Conservation (phyloP, 2,888 invertebrate genomes). For the Nomada hirtipes region DNA sequence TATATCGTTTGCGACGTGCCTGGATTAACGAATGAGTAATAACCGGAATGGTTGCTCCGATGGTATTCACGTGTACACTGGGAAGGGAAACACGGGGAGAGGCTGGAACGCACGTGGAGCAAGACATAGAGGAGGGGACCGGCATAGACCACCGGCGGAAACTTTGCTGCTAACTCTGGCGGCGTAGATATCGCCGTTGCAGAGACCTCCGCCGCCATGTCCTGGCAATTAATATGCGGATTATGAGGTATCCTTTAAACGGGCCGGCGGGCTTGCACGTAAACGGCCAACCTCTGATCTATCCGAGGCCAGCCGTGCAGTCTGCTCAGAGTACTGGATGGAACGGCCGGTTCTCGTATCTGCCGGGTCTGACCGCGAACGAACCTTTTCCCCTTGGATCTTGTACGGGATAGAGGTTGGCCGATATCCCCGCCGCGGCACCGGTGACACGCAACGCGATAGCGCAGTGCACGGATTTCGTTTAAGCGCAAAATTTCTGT, state of each 20-base stretch:
- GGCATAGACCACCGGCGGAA: slow-evolving; percentile 49
- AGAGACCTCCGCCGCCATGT: slow-evolving; percentile 57
- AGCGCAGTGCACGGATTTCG: slow-evolving; percentile 9
- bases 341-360: neutral
- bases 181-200: slow-evolving; percentile 53
- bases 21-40: slow-evolving; percentile 82
- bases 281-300: slow-evolving; percentile 55
- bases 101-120: neutral
- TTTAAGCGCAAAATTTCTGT: slow-evolving; percentile 45
- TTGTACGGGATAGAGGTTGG: neutral
- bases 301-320: slow-evolving; percentile 19
- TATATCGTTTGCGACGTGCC: slow-evolving; percentile 80
- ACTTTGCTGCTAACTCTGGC: slow-evolving; percentile 61
- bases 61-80: slow-evolving; percentile 45
- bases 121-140: neutral
- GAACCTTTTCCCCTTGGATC: slow-evolving; percentile 14
- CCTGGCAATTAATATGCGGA: slow-evolving; percentile 70
- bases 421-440: neutral
- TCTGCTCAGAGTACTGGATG: neutral
- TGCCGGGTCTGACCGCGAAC: slow-evolving; percentile 21
- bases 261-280: slow-evolving; percentile 42
- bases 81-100: neutral
- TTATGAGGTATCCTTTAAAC: slow-evolving; percentile 66
- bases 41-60: slow-evolving; percentile 76
- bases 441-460: neutral